Conservation (phyloP, 2,888 invertebrate genomes). For the Mimas tiliae region DNA sequence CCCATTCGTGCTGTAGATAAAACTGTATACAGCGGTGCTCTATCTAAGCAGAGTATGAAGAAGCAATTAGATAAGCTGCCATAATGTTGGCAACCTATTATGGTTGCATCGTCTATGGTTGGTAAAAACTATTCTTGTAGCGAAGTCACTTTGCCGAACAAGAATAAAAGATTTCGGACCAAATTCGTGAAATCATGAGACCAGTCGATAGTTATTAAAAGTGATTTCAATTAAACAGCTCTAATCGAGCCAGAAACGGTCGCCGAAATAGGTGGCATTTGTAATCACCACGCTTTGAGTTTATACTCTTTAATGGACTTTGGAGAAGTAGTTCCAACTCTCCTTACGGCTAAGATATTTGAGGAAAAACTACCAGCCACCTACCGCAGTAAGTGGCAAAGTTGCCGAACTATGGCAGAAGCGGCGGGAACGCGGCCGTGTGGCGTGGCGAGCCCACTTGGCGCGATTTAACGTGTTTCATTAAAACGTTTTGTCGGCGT, state of each 20-base stretch:
- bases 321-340: conserved; percentile 82
- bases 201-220: conserved; percentile 52
- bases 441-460: conserved; percentile 69
- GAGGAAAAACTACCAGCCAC: conserved; percentile 81
- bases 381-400: conserved; percentile 78
- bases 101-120: too few relatives aligned
- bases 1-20: too few relatives aligned
- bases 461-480: conserved; percentile 83
- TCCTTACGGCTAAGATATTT: conserved; percentile 83
- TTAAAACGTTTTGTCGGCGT: conserved; percentile 84
- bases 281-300: conserved; percentile 78
- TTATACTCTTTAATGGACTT: conserved; percentile 84
- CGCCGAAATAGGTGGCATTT: conserved; percentile 77
- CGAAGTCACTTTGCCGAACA: too few relatives aligned
- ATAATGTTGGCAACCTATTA: too few relatives aligned
- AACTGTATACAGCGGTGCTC: too few relatives aligned
- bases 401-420: conserved; percentile 74
- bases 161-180: too few relatives aligned
- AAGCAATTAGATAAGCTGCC: too few relatives aligned
- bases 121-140: too few relatives aligned
- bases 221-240: conserved; percentile 77
- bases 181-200: conserved; percentile 28
- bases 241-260: conserved; percentile 74
- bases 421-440: conserved; percentile 47
- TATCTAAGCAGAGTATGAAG: too few relatives aligned